phyloP scores from a whole-genome alignment of 2,797 vertebrate species.

The Pampus argenteus region DNA sequence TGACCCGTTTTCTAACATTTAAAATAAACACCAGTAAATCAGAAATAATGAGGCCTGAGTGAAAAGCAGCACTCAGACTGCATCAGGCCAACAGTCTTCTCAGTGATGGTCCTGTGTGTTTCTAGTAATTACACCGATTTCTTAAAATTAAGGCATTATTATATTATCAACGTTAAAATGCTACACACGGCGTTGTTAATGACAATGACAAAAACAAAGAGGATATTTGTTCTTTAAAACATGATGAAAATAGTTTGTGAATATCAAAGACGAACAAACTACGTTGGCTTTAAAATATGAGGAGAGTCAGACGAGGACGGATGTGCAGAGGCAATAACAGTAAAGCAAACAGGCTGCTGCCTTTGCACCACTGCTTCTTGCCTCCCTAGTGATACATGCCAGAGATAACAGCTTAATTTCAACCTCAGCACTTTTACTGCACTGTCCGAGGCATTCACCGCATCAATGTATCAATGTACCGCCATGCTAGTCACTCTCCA shows the following conservation, averaged over 20 bases:
- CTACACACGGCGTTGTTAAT: constrained; percentile 28
- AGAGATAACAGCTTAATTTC: constrained; percentile 82
- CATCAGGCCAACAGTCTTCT: constrained; percentile 28
- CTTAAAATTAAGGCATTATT: constrained; percentile 13
- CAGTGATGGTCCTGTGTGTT: constrained; percentile 22
- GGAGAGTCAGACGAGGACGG: constrained; percentile 66
- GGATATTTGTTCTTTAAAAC: constrained; percentile 18
- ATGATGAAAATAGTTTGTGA: constrained; percentile 5
- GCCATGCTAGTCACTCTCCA: constrained; percentile 80
- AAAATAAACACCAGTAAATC: neutral
- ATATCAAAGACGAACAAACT: constrained; percentile 41
- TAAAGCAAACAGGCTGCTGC: constrained; percentile 76
- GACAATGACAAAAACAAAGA: neutral
- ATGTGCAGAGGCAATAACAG: constrained; percentile 74
- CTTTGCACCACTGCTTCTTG: constrained; percentile 67
- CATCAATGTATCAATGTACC: constrained; percentile 75
- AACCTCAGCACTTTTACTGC: constrained; percentile 82
- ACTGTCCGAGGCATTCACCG: constrained; percentile 73
- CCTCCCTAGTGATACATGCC: constrained; percentile 78
- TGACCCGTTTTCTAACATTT: constrained; percentile 32
- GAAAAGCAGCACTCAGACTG: constrained; percentile 10
- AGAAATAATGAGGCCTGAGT: constrained; percentile 24
- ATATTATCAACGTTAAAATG: constrained; percentile 33
- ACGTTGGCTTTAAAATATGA: constrained; percentile 42
- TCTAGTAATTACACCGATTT: constrained; percentile 44